Conservation (phyloP, 2,888 invertebrate genomes). For the Baronia brevicornis region DNA sequence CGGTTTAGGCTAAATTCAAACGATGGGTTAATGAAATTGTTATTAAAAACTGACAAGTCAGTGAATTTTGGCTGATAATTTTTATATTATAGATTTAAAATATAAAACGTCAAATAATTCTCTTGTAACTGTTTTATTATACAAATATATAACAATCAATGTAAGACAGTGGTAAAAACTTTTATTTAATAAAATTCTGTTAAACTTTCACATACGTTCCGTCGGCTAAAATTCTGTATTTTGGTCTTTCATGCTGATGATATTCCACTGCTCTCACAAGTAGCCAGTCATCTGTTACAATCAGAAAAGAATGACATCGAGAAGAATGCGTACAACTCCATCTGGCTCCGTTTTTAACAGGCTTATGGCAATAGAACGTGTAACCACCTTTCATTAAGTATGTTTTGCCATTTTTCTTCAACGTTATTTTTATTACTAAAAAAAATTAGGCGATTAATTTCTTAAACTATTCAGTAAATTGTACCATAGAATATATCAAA, state of each 20-base stretch:
- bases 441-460: background rate
- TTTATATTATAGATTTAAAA: no score
- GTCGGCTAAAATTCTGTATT: slow-evolving; percentile 13
- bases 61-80: no score
- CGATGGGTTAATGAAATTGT: no score
- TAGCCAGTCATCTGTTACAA: slow-evolving; percentile 14
- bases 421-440: slow-evolving; percentile 14
- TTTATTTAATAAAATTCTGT: no score
- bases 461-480: no score
- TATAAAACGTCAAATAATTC: no score
- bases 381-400: slow-evolving; percentile 18
- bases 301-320: slow-evolving; percentile 19
- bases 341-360: slow-evolving; percentile 18
- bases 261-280: slow-evolving; percentile 11
- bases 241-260: slow-evolving; percentile 22
- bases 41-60: no score
- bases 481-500: no score
- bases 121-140: no score
- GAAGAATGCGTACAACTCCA: slow-evolving; percentile 28
- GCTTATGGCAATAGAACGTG: slow-evolving; percentile 22
- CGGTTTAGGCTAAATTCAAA: no score
- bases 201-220: slow-evolving; percentile 19
- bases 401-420: slow-evolving; percentile 14
- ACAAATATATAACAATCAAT: background rate
- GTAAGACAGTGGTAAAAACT: background rate